Base-by-base conservation (phyloP, 1,140 invertebrate species). In the Drosophila parvula region DNA sequence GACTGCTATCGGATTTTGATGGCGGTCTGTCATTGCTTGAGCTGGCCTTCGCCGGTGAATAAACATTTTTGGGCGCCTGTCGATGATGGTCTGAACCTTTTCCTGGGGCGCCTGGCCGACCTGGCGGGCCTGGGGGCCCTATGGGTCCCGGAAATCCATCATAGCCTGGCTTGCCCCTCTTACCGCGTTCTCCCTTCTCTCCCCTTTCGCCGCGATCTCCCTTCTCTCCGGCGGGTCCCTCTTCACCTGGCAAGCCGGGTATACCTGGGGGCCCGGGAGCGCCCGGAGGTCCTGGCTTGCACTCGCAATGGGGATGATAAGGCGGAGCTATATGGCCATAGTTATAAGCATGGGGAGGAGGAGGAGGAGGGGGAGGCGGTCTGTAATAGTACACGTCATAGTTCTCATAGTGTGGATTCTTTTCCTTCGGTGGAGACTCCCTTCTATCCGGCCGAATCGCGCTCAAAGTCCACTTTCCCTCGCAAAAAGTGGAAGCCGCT, bases 171-270 rank as follows among this genome's bases (percentile, higher is more conserved):
- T 44, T n/a, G 5, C 74, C 74, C 1, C 22, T 34, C 53, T 11
- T 40, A n/a, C 74, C 74, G 4, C 73, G 43, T 5, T 41, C 30
- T 12, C 74, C 74, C 6, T 10, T 40, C 8, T 53, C 62, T 1
- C 74, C 74, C 4, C 34, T 51, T n/a, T 75, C 73, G 1, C 70
- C 70, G 0, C 36, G 44, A 9, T 75, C 58, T 2, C 74, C 74
- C 5, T 48, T 76, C 9, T 76, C 62, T 0, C 74, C 74, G 0
- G 38, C 6, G 1, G 36, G 4, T 10, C 74, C 74, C 8, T 76
- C 61, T 4, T 47, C 48, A 2, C 74, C 74, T 11, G 55, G 12
- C 36, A n/a, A 10, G 5, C 74, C 74, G 12, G 61, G 47, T 0
- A 40, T 3, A 1, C 74, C 73, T 6, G 73, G 70, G 5, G 68